Percentiles rank a stretch among this genome's conserved stretches.
Conservation (phyloP, 2,888 invertebrate species). For the Hermodice carunculata region DNA sequence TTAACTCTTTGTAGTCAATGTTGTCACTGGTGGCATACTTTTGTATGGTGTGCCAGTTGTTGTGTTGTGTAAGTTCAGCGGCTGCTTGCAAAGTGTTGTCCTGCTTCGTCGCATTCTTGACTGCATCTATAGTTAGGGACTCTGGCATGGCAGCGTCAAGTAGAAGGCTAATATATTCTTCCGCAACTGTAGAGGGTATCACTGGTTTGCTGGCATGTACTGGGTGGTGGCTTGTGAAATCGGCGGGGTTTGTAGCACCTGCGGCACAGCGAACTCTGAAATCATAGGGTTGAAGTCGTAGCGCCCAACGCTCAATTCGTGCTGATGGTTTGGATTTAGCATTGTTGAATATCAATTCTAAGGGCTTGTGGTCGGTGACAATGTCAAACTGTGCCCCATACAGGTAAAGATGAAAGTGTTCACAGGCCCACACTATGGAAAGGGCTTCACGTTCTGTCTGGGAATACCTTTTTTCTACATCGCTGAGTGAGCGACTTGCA, state of each 20-base stretch:
- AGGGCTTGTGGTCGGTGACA: conserved; percentile 50
- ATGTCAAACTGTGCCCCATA: conserved; percentile 47
- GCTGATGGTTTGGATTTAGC: conserved; percentile 45
- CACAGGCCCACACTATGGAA: conserved; percentile 43
- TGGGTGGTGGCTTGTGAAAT: conserved; percentile 46
- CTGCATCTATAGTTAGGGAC: neutral
- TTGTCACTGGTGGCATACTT: no score
- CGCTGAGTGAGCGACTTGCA: conserved; percentile 42
- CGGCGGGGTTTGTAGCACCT: conserved; percentile 46
- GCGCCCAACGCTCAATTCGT: conserved; percentile 47
- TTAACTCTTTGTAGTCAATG: neutral
- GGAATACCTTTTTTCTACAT: conserved; percentile 44
- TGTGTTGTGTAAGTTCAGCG: no score
- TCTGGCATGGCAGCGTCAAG: neutral
- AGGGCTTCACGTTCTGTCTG: conserved; percentile 47
- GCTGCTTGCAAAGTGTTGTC: conserved; percentile 6
- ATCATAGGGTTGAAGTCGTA: conserved; percentile 43
- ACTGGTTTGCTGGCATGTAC: neutral
- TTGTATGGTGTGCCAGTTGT: no score
- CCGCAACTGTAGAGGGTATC: neutral
- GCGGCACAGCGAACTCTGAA: conserved; percentile 37
- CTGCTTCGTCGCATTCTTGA: neutral
- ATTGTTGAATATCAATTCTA: conserved; percentile 45
- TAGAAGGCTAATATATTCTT: neutral
- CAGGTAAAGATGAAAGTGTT: conserved; percentile 52